Percentiles rank a stretch among this genome's conserved stretches.
These are phyloP conservation scores for Jaculus jaculus DNA, from an alignment of 2,113 vertebrate species.

Conservation along the genomic window DNA sequence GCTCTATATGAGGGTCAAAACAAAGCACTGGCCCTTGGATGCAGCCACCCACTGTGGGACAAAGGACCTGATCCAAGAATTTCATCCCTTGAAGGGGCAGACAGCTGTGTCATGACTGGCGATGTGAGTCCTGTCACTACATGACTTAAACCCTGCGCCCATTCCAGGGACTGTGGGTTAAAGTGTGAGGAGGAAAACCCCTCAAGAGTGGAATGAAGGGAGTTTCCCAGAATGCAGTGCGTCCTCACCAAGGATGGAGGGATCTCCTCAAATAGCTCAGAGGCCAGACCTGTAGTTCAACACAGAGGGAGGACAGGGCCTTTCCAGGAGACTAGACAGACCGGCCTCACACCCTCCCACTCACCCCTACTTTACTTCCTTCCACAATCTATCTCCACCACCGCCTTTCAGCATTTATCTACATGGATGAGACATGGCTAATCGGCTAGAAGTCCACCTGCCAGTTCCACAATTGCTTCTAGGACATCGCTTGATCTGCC, in stretches of 20 bases:
- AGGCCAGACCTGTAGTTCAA: fast-evolving
- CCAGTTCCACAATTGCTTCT: fast-evolving
- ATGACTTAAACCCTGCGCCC: background rate
- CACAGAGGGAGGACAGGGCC: no score
- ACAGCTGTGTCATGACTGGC: background rate
- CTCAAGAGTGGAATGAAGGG: fast-evolving
- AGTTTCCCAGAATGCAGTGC: background rate
- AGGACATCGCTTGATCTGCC: background rate
- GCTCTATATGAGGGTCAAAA: fast-evolving
- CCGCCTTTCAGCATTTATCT: background rate
- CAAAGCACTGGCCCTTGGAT: fast-evolving
- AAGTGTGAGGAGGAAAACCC: background rate
- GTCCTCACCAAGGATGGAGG: background rate
- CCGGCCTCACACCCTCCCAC: fast-evolving
- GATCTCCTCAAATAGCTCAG: fast-evolving
- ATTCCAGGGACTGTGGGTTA: background rate
- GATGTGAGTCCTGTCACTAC: background rate
- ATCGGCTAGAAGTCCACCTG: background rate
- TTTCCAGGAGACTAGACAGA: fast-evolving
- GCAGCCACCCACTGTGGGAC: no score
- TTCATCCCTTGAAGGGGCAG: background rate
- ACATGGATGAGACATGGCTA: background rate
- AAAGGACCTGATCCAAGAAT: no score
- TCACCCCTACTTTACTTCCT: background rate
- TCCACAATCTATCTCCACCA: background rate